phyloP scores from a whole-genome alignment of 2,113 vertebrate genomes.

The Lepidothrix coronata region DNA sequence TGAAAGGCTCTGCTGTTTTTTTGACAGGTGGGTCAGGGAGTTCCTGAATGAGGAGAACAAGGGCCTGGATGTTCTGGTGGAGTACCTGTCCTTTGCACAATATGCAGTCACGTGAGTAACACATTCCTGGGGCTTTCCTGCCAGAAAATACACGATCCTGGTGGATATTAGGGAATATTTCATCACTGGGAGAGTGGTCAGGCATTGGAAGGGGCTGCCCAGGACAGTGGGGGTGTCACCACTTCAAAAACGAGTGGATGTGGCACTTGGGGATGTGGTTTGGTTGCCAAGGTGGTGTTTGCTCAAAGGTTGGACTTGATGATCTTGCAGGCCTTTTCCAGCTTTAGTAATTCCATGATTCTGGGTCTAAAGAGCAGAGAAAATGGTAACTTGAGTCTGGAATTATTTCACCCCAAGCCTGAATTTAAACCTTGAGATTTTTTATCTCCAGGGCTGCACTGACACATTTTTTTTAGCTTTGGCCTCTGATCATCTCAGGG shows the following conservation, averaged over 20 bases:
- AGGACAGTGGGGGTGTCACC: neutral
- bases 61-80: conserved; percentile 95
- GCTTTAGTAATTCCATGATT: neutral
- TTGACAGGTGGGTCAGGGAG: conserved; percentile 93
- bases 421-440: neutral
- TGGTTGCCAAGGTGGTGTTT: neutral
- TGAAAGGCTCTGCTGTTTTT: neutral
- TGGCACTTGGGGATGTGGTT: neutral
- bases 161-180: neutral
- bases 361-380: neutral
- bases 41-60: conserved; percentile 98
- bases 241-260: neutral
- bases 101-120: conserved; percentile 97
- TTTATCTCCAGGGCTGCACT: neutral
- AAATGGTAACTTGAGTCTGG: neutral
- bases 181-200: neutral
- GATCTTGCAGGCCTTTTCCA: neutral
- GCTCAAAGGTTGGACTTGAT: neutral
- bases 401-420: neutral
- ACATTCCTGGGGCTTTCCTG: neutral
- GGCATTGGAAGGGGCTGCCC: neutral
- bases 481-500: neutral
- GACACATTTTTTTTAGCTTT: neutral
- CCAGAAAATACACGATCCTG: accelerated
- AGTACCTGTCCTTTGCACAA: conserved; percentile 97